Conservation (phyloP, 2,888 invertebrate genomes). For the Spilarctia lutea region DNA sequence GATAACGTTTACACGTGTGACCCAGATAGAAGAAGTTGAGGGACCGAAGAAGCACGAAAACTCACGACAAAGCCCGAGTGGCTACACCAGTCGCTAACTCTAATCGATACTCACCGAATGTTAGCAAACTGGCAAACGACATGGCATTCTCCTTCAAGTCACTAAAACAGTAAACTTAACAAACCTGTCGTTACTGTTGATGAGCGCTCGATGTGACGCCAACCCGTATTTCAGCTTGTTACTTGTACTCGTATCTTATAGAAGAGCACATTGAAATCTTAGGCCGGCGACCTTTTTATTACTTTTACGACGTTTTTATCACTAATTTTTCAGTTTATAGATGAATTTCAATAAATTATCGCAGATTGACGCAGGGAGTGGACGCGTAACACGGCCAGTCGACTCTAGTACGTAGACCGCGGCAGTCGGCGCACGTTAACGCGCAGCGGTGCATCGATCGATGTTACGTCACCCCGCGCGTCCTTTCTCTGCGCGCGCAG, state of each 20-base stretch:
- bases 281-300: conserved; percentile 70
- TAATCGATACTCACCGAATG: conserved; percentile 69
- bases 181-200: not conserved
- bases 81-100: conserved; percentile 53
- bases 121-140: conserved; percentile 22
- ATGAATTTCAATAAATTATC: conserved; percentile 1
- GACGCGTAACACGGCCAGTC: conserved; percentile 12
- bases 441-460: conserved; percentile 82
- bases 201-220: not conserved
- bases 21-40: conserved; percentile 78
- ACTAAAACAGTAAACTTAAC: not conserved
- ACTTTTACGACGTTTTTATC: conserved; percentile 22
- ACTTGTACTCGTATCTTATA: conserved; percentile 25
- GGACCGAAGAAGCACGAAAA: conserved; percentile 74
- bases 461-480: conserved; percentile 84
- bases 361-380: not conserved
- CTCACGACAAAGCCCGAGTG: conserved; percentile 68
- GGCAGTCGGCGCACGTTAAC: conserved; percentile 34
- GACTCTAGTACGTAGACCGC: conserved; percentile 13
- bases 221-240: not conserved
- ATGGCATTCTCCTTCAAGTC: not conserved
- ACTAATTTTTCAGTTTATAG: not conserved
- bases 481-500: conserved; percentile 85
- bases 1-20: conserved; percentile 86
- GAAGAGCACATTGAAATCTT: conserved; percentile 62